Evolutionary conservation across 2,797 vertebrate species (phyloP).

Genomic region (Enteromius trimaculatus): DNA sequence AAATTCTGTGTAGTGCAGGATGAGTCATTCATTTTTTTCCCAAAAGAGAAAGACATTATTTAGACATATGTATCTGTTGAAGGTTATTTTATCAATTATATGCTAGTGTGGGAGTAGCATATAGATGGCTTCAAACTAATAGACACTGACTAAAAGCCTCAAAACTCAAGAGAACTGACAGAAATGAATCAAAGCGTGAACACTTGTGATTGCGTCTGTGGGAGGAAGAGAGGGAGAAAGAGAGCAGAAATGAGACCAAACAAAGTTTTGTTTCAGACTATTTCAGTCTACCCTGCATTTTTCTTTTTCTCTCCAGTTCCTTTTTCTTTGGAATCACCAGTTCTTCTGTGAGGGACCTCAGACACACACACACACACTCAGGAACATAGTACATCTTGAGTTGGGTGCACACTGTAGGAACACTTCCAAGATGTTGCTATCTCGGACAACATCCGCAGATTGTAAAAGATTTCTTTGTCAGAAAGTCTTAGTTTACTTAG

Average conservation of each 20-base stretch:
- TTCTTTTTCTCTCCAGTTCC: conserved; percentile 40
- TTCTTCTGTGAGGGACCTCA: background rate
- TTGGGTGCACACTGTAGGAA: background rate
- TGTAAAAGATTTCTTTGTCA: background rate
- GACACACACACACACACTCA: background rate
- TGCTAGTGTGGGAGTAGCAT: background rate
- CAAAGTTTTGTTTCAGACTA: conserved; percentile 34
- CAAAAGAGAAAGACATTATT: background rate
- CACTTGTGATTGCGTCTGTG: conserved; percentile 7
- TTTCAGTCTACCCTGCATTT: conserved; percentile 46
- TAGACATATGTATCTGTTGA: background rate
- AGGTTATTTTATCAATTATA: background rate
- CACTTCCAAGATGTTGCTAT: background rate
- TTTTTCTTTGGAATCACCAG: conserved; percentile 26
- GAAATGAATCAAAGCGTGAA: background rate
- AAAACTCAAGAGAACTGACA: conserved; percentile 1
- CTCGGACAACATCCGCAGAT: background rate
- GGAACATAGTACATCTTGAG: background rate
- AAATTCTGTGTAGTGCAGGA: background rate
- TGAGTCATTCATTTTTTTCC: background rate
- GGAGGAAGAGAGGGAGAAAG: conserved; percentile 13
- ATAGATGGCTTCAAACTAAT: conserved; percentile 9
- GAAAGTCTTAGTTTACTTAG: background rate
- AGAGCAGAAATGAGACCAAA: conserved; percentile 25
- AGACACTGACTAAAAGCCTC: conserved; percentile 5